These are phyloP conservation scores for Petrocephalus sullivani DNA, from an alignment of 2,797 vertebrate species.

Conservation along the genomic window DNA sequence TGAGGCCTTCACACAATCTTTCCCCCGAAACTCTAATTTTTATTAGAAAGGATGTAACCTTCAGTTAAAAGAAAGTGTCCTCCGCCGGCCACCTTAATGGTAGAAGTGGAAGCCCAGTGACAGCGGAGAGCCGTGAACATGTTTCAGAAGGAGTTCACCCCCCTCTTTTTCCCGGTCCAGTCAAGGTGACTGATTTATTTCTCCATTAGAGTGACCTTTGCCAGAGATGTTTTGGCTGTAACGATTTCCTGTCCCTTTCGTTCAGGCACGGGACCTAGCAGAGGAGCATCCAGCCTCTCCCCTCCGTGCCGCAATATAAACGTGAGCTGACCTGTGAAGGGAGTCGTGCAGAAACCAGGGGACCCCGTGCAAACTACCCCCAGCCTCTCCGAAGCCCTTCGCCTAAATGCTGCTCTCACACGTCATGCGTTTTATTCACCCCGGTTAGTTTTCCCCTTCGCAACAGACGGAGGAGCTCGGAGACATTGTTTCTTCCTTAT, in stretches of 20 bases:
- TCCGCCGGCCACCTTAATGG: neutral
- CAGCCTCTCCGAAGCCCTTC: neutral
- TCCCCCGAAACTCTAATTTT: neutral
- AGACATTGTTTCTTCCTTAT: neutral
- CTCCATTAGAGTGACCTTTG: conserved; percentile 87
- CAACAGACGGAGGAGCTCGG: neutral
- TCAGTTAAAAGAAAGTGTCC: neutral
- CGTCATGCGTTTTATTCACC: neutral
- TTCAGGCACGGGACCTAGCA: conserved; percentile 64
- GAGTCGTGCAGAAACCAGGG: conserved; percentile 4
- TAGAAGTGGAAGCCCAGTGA: neutral
- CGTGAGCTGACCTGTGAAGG: conserved; percentile 63
- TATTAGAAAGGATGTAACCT: neutral
- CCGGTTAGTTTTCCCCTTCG: neutral
- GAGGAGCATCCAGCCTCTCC: conserved; percentile 57
- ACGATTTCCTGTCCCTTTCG: conserved; percentile 91
- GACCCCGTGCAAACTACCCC: neutral
- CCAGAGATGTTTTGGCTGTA: conserved; percentile 78
- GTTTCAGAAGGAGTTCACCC: neutral
- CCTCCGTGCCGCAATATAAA: conserved; percentile 53
- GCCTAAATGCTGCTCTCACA: neutral
- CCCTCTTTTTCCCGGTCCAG: conserved; percentile 54
- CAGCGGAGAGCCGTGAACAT: neutral
- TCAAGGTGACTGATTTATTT: conserved; percentile 89
- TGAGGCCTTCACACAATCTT: neutral